Conservation (phyloP, 2,797 vertebrate genomes). For the Acrossocheilus fasciatus region DNA sequence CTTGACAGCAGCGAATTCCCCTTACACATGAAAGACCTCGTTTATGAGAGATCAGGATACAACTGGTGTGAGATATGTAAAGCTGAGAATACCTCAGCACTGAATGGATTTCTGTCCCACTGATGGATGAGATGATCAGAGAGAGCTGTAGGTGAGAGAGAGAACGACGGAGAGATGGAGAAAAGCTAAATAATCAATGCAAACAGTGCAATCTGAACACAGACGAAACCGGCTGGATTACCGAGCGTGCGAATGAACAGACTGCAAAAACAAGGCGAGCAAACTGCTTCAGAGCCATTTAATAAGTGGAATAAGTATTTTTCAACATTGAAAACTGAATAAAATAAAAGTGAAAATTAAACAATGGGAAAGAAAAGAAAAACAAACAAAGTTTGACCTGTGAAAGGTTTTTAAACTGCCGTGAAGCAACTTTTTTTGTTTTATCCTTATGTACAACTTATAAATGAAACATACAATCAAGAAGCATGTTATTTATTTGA, state of each 20-base stretch:
- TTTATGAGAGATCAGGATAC: slow-evolving; percentile 46
- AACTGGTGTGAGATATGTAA: slow-evolving; percentile 47
- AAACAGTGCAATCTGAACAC: slow-evolving; percentile 15
- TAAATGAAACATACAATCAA: too few species aligned
- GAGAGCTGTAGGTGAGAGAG: slow-evolving; percentile 5
- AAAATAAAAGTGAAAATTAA: too few species aligned
- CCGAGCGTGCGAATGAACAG: neutral
- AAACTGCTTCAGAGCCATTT: neutral
- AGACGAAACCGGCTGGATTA: neutral
- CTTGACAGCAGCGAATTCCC: slow-evolving; percentile 24
- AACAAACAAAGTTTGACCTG: too few species aligned
- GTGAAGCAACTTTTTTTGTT: too few species aligned
- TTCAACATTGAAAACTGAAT: too few species aligned
- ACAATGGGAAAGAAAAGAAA: too few species aligned
- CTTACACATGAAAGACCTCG: slow-evolving; percentile 21
- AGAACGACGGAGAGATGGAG: neutral
- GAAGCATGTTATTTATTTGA: too few species aligned
- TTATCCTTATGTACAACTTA: too few species aligned
- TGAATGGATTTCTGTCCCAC: slow-evolving; percentile 49
- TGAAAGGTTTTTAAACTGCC: too few species aligned
- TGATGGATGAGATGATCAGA: slow-evolving; percentile 45
- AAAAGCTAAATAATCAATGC: slow-evolving; percentile 13
- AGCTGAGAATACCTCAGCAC: slow-evolving; percentile 39
- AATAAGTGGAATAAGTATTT: too few species aligned
- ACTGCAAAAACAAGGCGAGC: neutral